These are phyloP conservation scores for Streptopelia turtur DNA, from an alignment of 2,797 vertebrate species.

Conservation along the genomic window DNA sequence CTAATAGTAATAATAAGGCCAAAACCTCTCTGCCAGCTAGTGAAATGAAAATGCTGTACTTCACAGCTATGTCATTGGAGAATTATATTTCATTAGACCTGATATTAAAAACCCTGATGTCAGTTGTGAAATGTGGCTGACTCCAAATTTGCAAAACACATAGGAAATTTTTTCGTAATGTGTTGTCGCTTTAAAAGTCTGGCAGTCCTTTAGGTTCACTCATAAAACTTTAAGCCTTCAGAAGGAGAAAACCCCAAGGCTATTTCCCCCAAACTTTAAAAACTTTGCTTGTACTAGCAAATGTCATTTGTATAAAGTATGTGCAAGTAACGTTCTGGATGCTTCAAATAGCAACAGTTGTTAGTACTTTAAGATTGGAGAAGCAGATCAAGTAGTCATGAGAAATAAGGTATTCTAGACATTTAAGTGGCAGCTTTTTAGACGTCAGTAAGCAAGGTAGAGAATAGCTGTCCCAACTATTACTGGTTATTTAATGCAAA, in stretches of 20 bases:
- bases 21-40: conserved; percentile 28
- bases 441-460: neutral
- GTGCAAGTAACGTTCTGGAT: neutral
- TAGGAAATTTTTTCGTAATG: conserved; percentile 48
- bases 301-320: conserved; percentile 13
- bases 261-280: conserved; percentile 12
- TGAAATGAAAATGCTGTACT: conserved; percentile 57
- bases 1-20: conserved; percentile 27
- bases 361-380: neutral
- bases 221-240: conserved; percentile 34
- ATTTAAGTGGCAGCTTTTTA: neutral
- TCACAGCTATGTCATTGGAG: conserved; percentile 60
- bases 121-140: conserved; percentile 47
- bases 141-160: conserved; percentile 50
- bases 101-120: conserved; percentile 63
- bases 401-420: neutral
- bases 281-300: conserved; percentile 14
- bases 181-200: conserved; percentile 44
- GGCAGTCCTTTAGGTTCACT: conserved; percentile 48
- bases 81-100: conserved; percentile 65
- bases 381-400: neutral
- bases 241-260: conserved; percentile 27
- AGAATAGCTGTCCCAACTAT: neutral
- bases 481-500: neutral
- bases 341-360: neutral